phyloP scores from a whole-genome alignment of 2,888 invertebrate species.

The Acanthacorydalis orientalis region DNA sequence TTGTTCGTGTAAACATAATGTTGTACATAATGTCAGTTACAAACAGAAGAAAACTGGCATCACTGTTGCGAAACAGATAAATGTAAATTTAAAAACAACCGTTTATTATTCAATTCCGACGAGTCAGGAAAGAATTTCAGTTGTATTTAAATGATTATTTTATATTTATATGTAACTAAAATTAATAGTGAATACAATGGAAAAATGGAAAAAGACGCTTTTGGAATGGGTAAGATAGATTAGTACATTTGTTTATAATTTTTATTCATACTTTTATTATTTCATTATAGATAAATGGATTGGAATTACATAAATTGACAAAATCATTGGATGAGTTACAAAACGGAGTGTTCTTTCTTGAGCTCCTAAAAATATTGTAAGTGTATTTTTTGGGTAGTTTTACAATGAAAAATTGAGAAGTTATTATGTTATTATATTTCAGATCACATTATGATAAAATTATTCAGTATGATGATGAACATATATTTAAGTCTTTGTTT shows the following conservation, averaged over 20 bases:
- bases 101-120: no score
- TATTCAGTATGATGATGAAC: background rate
- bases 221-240: background rate
- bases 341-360: conserved; percentile 19
- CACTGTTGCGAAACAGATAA: no score
- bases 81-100: no score
- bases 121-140: no score
- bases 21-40: no score
- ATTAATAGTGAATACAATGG: background rate
- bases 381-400: conserved; percentile 9
- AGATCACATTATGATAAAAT: background rate
- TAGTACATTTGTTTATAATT: background rate
- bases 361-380: conserved; percentile 20
- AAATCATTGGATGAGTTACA: conserved; percentile 15
- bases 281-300: conserved; percentile 21
- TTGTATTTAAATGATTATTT: no score
- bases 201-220: background rate
- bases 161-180: background rate
- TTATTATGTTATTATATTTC: background rate
- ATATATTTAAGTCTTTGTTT: background rate
- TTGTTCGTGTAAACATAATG: no score
- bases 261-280: background rate
- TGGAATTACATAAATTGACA: conserved; percentile 17
- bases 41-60: no score
- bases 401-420: background rate